These are phyloP conservation scores for Noctua comes DNA, from an alignment of 2,888 invertebrate genomes.

Conservation along the genomic window DNA sequence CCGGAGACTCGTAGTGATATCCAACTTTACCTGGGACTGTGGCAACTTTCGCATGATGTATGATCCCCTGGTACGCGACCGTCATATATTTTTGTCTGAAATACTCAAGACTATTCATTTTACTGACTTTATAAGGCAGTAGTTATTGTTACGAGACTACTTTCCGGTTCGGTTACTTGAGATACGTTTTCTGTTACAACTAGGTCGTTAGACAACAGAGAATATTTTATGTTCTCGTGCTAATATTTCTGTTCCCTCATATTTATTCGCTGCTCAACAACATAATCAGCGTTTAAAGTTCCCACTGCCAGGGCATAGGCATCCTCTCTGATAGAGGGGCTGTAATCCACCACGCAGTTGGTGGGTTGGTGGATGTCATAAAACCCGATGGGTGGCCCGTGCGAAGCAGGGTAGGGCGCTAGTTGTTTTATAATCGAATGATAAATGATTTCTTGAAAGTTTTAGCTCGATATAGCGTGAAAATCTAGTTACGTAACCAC, in stretches of 20 bases:
- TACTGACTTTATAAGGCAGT: slow-evolving; percentile 58
- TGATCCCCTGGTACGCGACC: slow-evolving; percentile 68
- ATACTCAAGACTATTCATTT: slow-evolving; percentile 59
- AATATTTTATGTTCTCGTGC: background rate
- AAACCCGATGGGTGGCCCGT: background rate
- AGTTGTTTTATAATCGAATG: background rate
- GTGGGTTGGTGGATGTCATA: background rate
- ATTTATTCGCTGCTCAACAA: background rate
- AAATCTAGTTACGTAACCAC: background rate
- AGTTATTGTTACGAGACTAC: slow-evolving; percentile 40
- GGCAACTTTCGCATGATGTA: slow-evolving; percentile 71
- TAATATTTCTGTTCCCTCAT: background rate
- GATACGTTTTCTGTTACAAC: slow-evolving; percentile 22
- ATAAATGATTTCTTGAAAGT: background rate
- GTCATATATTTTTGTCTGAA: slow-evolving; percentile 63
- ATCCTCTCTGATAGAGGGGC: background rate
- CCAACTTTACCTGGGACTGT: slow-evolving; percentile 71
- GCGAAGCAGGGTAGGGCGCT: background rate
- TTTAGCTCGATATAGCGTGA: background rate
- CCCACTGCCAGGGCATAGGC: too few relatives aligned
- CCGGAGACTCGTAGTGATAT: slow-evolving; percentile 73
- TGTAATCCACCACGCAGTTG: background rate
- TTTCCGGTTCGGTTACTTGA: slow-evolving; percentile 31
- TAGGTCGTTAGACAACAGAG: background rate
- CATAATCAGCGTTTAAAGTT: background rate